Evolutionary conservation across 2,797 vertebrate genomes (phyloP), one percentile per base, ranked within the genome.

Genomic region (Leptatherina wallacei): DNA sequence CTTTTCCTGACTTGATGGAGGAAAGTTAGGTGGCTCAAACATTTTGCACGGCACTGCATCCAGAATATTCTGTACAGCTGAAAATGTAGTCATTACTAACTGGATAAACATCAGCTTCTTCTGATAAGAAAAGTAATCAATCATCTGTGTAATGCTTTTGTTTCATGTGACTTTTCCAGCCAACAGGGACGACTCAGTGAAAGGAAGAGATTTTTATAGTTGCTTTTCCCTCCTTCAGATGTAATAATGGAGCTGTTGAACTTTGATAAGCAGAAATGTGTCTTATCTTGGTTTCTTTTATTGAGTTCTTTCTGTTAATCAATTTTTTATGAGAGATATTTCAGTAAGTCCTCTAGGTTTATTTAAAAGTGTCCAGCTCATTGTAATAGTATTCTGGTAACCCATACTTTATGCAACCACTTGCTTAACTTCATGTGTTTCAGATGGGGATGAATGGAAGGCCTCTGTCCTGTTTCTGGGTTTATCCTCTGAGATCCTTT

Each of bases 161-260:
- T 49, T 29, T 18, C 3, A 11, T 32, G 20, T 1, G 14, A 20
- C 38, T 61, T 58, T 61, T 58, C 65, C 59, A 64, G 42, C 61
- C 44, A 49, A 57, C 58, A 56, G 71, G 71, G 8, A 80, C 66
- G 30, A 35, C 0, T 36, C 18, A 61, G 59, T 76, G 83, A 82
- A 85, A 82, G 83, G 78, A 84, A 72, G 54, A 22, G 47, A 74
- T 82, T 65, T 47, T 47, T 47, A n/a, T 47, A n/a, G 18, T n/a
- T 44, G 16, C 16, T 44, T 18, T 38, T 2, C 18, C 18, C 7
- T 47, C 44, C 20, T 56, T 73, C 63, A 82, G 78, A 44, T 40
- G 13, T 61, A 56, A 68, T 73, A 40, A 86, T 58, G 56, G 69
- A 66, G 61, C 73, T 81, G 24, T 69, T 76, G 69, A 80, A 35